These are phyloP conservation scores for Amblyjoppa fuscipennis DNA, from an alignment of 2,888 invertebrate species.

Conservation along the genomic window DNA sequence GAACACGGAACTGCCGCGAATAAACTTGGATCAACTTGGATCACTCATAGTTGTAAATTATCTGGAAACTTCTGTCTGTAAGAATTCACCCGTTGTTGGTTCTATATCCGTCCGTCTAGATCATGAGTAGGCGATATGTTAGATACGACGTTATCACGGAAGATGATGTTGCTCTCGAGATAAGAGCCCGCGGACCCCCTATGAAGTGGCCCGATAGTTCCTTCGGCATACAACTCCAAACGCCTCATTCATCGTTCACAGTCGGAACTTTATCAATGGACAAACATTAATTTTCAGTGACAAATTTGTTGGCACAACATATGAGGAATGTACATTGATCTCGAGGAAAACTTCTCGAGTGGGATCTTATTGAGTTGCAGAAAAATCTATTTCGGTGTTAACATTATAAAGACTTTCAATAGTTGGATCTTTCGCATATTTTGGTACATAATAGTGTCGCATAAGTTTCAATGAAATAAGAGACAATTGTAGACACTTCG, in stretches of 20 bases:
- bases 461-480: too few relatives aligned
- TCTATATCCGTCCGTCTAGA: background rate
- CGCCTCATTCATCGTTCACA: background rate
- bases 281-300: background rate
- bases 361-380: background rate
- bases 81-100: background rate
- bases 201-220: background rate
- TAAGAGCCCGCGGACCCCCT: conserved; percentile 1
- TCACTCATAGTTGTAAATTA: background rate
- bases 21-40: background rate
- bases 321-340: background rate
- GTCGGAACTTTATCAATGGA: background rate
- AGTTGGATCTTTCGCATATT: too few relatives aligned
- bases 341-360: background rate
- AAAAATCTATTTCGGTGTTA: background rate
- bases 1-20: background rate
- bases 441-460: too few relatives aligned
- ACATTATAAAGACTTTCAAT: too few relatives aligned
- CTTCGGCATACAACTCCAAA: background rate
- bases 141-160: conserved; percentile 1
- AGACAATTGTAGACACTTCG: too few relatives aligned
- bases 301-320: background rate
- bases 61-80: background rate
- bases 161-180: conserved; percentile 5
- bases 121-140: background rate